A percentile compares a stretch with the other conserved stretches of the same genome.
phyloP scores from a whole-genome alignment of 2,797 vertebrate species.

The Galagoides demidoff region DNA sequence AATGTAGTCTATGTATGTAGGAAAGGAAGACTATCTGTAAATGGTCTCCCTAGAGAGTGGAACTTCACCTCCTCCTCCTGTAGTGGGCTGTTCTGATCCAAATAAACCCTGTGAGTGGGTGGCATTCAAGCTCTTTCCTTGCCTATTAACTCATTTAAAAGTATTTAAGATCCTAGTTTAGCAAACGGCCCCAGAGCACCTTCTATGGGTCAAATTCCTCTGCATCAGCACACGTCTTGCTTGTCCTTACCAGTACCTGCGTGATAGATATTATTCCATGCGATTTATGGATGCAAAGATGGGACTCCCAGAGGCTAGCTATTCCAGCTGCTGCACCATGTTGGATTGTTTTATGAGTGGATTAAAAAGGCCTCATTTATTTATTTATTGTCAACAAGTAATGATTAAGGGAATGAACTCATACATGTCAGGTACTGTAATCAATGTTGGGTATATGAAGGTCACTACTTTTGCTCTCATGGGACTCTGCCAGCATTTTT shows the following conservation, averaged over 20 bases:
- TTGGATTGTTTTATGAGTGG: not conserved
- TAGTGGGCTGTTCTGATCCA: conserved; percentile 12
- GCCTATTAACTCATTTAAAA: not conserved
- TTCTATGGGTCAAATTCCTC: not conserved
- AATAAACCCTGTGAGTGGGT: not conserved
- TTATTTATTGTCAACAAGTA: not conserved
- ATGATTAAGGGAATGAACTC: not conserved
- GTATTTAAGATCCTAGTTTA: not conserved
- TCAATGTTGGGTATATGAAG: not conserved
- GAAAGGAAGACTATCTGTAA: not conserved
- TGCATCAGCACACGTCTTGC: not conserved
- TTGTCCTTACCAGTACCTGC: not conserved
- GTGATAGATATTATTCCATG: not conserved
- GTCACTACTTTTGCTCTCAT: not conserved
- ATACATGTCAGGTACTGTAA: not conserved
- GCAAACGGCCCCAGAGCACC: not conserved
- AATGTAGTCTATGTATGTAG: not conserved
- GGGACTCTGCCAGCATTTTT: conserved; percentile 24
- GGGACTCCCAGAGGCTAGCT: not conserved
- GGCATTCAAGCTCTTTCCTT: not conserved
- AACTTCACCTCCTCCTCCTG: not conserved
- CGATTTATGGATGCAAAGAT: not conserved
- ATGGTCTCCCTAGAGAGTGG: not conserved
- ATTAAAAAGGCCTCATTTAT: not conserved
- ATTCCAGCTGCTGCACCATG: not conserved